These are phyloP conservation scores for Anthoscopus minutus DNA, from an alignment of 2,113 vertebrate species.

Conservation along the genomic window DNA sequence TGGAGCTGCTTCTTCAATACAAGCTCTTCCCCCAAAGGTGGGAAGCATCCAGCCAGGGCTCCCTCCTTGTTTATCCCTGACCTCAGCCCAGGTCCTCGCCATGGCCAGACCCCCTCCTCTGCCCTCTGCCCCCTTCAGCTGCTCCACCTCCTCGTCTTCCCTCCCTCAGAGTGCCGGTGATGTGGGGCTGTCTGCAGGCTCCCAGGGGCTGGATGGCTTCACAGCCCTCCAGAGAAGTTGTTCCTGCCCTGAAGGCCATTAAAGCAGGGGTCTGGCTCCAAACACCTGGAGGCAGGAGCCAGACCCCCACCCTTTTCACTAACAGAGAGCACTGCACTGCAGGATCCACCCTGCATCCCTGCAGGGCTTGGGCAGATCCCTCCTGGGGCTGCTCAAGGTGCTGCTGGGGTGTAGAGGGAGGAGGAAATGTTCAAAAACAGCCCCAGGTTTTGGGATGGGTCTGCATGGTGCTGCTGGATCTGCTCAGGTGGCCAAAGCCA, in stretches of 20 bases:
- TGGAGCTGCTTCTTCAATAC: neutral
- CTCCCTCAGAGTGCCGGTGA: neutral
- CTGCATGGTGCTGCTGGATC: neutral
- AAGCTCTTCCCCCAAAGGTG: neutral
- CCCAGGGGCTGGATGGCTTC: neutral
- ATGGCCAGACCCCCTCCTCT: neutral
- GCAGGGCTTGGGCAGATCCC: neutral
- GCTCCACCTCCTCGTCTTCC: neutral
- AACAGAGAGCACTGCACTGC: neutral
- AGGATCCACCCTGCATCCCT: neutral
- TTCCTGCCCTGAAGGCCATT: neutral
- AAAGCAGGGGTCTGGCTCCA: neutral
- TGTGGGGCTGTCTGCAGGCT: neutral
- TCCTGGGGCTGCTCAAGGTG: neutral
- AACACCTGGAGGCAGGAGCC: neutral
- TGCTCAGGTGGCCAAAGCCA: neutral
- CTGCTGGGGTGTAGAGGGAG: neutral
- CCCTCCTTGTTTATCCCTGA: neutral
- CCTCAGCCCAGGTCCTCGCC: neutral
- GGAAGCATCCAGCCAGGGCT: neutral
- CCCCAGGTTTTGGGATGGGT: rapidly evolving
- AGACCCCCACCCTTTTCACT: neutral
- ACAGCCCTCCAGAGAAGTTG: rapidly evolving
- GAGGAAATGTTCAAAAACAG: neutral
- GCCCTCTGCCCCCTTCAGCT: neutral